Evolutionary conservation across 2,888 invertebrate genomes (phyloP), one percentile per base, ranked within the genome.

Genomic region (Phragmatobia fuliginosa): DNA sequence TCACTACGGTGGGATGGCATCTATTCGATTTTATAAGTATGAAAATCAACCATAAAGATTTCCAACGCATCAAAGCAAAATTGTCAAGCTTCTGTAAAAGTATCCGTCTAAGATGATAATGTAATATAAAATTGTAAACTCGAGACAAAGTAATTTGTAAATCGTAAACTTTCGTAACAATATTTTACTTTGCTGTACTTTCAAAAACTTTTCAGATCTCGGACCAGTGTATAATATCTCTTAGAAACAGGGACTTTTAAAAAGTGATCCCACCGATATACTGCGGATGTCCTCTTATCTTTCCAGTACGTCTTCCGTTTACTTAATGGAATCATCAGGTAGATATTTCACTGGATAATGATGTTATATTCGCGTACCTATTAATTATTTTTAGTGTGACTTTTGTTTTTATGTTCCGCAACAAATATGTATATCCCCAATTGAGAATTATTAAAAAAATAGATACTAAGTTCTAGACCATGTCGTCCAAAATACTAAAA

Each of bases 311-410:
- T 86, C 78, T 82, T 84, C 73, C 78, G 78, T 83, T 82, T 77
- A 74, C 79, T 82, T 87, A 87, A 88, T 88, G 88, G 85, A 85
- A 80, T 77, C 86, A 84, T 84, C 85, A 71, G 79, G 76, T 74
- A 75, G 45, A 66, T 81, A 77, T 78, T 77, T 79, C 73, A 82
- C 81, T 78, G 75, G 81, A 78, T 84, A 84, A 85, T 83, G 80
- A 82, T 78, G 77, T 80, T 80, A 75, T 63, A 74, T 74, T 73
- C 73, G 62, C 74, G 72, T 66, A 65, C 21, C 4, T n/a, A 49
- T 70, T 69, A 71, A 70, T 71, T 76, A 74, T 81, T 63, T 76
- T 81, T 76, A 70, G 70, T 66, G 61, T 64, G 64, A 81, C 75
- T 81, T 77, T 83, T 84, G 56, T 28, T 56, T 56, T 28, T 52